Evolutionary conservation across 1,140 invertebrate genomes (phyloP).

Genomic region (Eufriesea mexicana): DNA sequence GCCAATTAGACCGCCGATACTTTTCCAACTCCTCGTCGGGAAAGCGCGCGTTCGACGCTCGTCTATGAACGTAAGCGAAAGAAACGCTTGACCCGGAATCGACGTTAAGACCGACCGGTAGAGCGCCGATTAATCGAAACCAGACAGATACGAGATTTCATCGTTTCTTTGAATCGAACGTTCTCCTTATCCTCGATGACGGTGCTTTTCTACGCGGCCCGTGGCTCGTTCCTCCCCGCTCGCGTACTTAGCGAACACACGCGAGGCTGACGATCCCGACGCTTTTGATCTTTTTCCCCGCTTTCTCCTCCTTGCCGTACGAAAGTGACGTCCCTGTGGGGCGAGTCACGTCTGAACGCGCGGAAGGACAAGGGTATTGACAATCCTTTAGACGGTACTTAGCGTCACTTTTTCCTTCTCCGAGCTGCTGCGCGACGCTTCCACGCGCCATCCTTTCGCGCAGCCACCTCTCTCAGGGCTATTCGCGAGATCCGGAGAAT

Average conservation of each 20-base stretch:
- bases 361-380: conserved; percentile 67
- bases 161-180: conserved; percentile 13
- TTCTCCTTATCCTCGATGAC: conserved; percentile 38
- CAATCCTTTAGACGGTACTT: conserved; percentile 75
- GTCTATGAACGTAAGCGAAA: neutral
- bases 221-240: neutral
- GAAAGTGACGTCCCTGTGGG: conserved; percentile 66
- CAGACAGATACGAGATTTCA: conserved; percentile 24
- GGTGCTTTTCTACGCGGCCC: conserved; percentile 16
- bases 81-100: conserved; percentile 21
- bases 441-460: neutral
- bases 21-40: neutral
- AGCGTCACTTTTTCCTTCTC: conserved; percentile 67
- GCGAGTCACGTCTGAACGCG: conserved; percentile 55
- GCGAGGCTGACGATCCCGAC: conserved; percentile 33
- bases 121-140: conserved; percentile 38
- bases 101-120: conserved; percentile 1
- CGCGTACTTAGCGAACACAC: neutral
- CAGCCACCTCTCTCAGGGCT: neutral
- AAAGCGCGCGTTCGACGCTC: neutral
- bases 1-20: conserved; percentile 25
- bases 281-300: conserved; percentile 41
- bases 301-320: conserved; percentile 44
- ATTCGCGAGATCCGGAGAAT: neutral
- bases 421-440: neutral